Percentiles rank a stretch among this genome's conserved stretches.
Evolutionary conservation across 2,888 invertebrate species (phyloP).

Genomic region (Anaspis maculata): DNA sequence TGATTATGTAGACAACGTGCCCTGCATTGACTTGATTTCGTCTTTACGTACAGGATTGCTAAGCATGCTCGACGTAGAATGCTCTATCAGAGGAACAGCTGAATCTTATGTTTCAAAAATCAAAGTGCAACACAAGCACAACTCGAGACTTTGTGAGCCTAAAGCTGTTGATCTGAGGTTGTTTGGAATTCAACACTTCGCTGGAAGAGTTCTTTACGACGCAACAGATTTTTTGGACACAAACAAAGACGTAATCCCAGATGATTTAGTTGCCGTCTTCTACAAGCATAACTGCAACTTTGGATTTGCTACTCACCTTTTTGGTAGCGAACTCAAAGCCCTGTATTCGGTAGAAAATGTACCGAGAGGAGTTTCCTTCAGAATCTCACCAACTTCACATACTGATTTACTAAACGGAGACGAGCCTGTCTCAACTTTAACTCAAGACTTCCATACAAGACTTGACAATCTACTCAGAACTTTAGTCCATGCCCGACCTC

Average conservation of each 20-base stretch:
- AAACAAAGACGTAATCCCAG: slow-evolving; percentile 86
- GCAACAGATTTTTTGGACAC: slow-evolving; percentile 83
- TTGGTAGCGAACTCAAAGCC: slow-evolving; percentile 84
- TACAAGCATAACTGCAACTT: slow-evolving; percentile 89
- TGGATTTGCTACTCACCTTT: slow-evolving; percentile 95
- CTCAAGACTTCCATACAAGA: slow-evolving; percentile 91
- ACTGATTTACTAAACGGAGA: slow-evolving; percentile 75
- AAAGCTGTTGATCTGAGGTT: slow-evolving; percentile 70
- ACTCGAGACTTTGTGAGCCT: slow-evolving; percentile 71
- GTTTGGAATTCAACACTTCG: slow-evolving; percentile 88
- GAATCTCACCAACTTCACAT: slow-evolving; percentile 84
- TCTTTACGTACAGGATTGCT: slow-evolving; percentile 85
- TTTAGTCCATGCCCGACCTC: slow-evolving; percentile 85
- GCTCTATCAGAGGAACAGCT: slow-evolving; percentile 72
- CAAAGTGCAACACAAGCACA: slow-evolving; percentile 72
- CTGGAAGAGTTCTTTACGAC: slow-evolving; percentile 79
- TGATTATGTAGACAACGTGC: slow-evolving; percentile 91
- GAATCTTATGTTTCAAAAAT: slow-evolving; percentile 76
- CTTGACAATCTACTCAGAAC: slow-evolving; percentile 87
- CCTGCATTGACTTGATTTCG: slow-evolving; percentile 91
- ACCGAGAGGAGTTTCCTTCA: slow-evolving; percentile 71
- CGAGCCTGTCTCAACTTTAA: slow-evolving; percentile 80
- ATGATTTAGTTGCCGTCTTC: slow-evolving; percentile 86
- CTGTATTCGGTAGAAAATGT: slow-evolving; percentile 66
- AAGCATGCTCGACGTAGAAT: slow-evolving; percentile 87